Evolutionary conservation across 2,888 invertebrate genomes (phyloP), one percentile per base, ranked within the genome.

Genomic region (Diplazon laetatorius): DNA sequence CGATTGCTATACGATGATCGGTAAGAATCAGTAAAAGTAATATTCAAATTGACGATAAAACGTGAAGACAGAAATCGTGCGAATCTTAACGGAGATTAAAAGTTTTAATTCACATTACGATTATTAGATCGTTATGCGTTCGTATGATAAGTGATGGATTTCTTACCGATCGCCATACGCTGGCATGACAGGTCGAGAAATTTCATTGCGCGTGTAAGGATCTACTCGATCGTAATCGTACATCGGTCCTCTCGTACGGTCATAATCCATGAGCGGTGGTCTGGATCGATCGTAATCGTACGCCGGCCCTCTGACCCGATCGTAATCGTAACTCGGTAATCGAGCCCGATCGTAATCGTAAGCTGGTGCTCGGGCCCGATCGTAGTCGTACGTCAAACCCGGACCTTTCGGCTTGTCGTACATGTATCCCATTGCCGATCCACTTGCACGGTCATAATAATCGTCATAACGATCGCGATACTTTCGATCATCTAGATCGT

Each of bases 381-480:
- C 81, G 44, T 78, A 74, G n/a, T 76, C 76, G 18, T 62, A 65
- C 30, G 69, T 4, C 4, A 77, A 55, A 2, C 68, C 76, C 63
- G 79, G 74, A 1, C 66, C 60, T 71, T 84, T 83, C 8, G 82
- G 80, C 14, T 86, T 81, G 22, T 87, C 87, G 63, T 85, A 77
- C 14, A 80, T 81, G 55, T 78, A 76, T 30, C 73, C 73, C 44
- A 50, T 14, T 1, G 42, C 52, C 10, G 9, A 3, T 12, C 48
- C 70, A 12, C 71, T 62, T 14, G 55, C 72, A 9, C 78, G 75
- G 2, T 79, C 78, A 39, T 75, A 85, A 78, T 85, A 85, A 30
- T 82, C 82, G 70, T 88, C 86, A 69, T 87, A 87, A 50, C 86
- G 84, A 70, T 87, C 87, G 37, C 85, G 83, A 52, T 85, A 85